Percentiles rank a stretch among this genome's conserved stretches.
phyloP scores from a whole-genome alignment of 2,888 invertebrate species.

The Drosophila mettleri region DNA sequence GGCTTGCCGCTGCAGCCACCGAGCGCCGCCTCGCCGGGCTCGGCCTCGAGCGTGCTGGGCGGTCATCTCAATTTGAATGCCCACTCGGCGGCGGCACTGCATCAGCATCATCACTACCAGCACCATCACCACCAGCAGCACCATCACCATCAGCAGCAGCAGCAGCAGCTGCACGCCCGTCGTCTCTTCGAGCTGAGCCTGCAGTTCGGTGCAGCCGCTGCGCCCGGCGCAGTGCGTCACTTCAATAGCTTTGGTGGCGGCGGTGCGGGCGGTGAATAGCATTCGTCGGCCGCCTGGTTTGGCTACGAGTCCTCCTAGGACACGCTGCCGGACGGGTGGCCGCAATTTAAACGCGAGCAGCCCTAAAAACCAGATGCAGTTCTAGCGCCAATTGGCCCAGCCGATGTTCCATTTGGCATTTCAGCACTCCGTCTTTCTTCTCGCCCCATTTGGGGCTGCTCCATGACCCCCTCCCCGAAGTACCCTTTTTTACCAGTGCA shows the following conservation, averaged over 20 bases:
- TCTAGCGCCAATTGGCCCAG: neutral
- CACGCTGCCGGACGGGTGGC: conserved; percentile 65
- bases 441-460: conserved; percentile 8
- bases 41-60: conserved; percentile 81
- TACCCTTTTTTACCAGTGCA: conserved; percentile 76
- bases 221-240: conserved; percentile 84
- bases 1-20: conserved; percentile 80
- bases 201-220: conserved; percentile 85
- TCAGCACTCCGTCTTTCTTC: neutral
- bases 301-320: conserved; percentile 83
- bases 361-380: conserved; percentile 24
- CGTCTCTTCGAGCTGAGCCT: conserved; percentile 85
- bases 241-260: conserved; percentile 85
- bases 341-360: conserved; percentile 61
- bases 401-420: neutral
- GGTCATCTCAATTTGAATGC: conserved; percentile 84
- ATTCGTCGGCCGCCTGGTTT: conserved; percentile 84
- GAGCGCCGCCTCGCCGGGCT: conserved; percentile 79
- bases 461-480: neutral
- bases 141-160: conserved; percentile 85
- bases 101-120: conserved; percentile 84
- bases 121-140: conserved; percentile 85
- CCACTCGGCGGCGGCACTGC: conserved; percentile 82
- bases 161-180: conserved; percentile 85
- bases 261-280: conserved; percentile 84